Evolutionary conservation across 1,140 invertebrate genomes (phyloP).

Genomic region (Leptoteleia sp.): DNA sequence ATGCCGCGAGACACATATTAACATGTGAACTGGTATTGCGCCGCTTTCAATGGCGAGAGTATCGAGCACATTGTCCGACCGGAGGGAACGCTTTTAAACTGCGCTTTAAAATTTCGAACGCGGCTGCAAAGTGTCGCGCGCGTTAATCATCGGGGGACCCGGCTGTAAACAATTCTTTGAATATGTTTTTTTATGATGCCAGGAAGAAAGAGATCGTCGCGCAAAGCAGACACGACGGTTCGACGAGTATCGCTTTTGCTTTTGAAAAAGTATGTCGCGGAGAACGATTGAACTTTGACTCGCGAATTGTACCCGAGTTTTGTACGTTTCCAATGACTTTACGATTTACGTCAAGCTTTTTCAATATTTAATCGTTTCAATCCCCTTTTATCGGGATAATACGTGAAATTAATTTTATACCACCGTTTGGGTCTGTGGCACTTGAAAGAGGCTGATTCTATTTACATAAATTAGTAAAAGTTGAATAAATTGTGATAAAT

Average conservation of each 20-base stretch:
- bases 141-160: slow-evolving; percentile 36
- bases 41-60: neutral
- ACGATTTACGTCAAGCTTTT: slow-evolving; percentile 6
- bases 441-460: too few species aligned
- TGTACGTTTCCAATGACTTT: slow-evolving; percentile 6
- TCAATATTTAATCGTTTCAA: slow-evolving; percentile 24
- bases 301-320: slow-evolving; percentile 10
- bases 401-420: slow-evolving; percentile 8
- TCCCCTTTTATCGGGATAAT: neutral
- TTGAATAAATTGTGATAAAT: too few species aligned
- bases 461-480: too few species aligned
- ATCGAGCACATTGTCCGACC: slow-evolving; percentile 47
- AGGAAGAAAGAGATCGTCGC: neutral
- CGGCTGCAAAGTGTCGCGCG: slow-evolving; percentile 28
- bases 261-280: slow-evolving; percentile 22
- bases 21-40: slow-evolving; percentile 17
- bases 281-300: slow-evolving; percentile 13
- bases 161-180: slow-evolving; percentile 27
- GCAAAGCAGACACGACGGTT: slow-evolving; percentile 1
- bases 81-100: slow-evolving; percentile 1
- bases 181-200: too few species aligned
- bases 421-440: too few species aligned
- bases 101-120: slow-evolving; percentile 23
- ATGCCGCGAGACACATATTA: slow-evolving; percentile 30
- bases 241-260: neutral